These are phyloP conservation scores for Terebella lapidaria DNA, from an alignment of 2,888 invertebrate species.

Conservation along the genomic window DNA sequence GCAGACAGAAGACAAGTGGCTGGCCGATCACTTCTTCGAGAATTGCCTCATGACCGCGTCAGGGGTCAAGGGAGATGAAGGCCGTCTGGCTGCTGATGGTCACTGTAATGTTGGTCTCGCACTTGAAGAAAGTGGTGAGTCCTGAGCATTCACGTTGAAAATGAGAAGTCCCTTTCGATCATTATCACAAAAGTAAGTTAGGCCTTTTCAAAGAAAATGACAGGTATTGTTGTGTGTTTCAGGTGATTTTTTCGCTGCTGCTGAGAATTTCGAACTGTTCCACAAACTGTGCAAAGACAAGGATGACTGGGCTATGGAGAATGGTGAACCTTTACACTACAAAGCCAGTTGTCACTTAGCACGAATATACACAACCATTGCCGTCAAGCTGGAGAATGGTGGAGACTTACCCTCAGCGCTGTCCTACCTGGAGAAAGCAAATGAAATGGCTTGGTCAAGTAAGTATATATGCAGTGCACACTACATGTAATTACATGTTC, in stretches of 20 bases:
- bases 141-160: no score
- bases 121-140: constrained; percentile 44
- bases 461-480: no score
- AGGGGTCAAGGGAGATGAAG: constrained; percentile 31
- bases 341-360: not conserved
- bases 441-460: not conserved
- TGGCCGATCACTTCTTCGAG: constrained; percentile 48
- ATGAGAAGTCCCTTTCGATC: not conserved
- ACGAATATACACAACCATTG: constrained; percentile 1
- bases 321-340: not conserved
- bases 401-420: not conserved
- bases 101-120: constrained; percentile 48
- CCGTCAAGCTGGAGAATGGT: not conserved
- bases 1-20: constrained; percentile 45
- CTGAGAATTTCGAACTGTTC: constrained; percentile 4
- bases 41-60: constrained; percentile 40
- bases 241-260: not conserved
- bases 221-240: not conserved
- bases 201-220: no score
- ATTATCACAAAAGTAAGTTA: no score
- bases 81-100: constrained; percentile 44
- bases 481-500: no score
- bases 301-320: not conserved
- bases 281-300: not conserved
- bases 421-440: not conserved